Percentiles rank a stretch among this genome's conserved stretches.
These are phyloP conservation scores for Plotosus lineatus DNA, from an alignment of 2,113 vertebrate species.

Conservation along the genomic window DNA sequence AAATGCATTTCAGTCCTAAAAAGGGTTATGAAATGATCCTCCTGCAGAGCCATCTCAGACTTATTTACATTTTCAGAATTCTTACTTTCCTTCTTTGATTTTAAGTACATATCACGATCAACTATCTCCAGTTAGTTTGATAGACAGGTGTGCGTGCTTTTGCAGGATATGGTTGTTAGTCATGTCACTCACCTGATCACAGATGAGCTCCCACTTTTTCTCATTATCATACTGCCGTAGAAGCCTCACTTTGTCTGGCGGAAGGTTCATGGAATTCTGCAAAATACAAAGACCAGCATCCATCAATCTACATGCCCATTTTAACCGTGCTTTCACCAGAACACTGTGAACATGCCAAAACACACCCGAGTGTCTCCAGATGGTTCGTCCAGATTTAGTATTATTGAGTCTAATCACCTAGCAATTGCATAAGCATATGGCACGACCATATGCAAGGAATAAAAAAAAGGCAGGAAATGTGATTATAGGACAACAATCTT, in stretches of 20 bases:
- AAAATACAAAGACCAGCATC: slow-evolving; percentile 4
- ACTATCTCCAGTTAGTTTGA: not conserved
- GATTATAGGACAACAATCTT: not conserved
- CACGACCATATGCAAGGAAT: not conserved
- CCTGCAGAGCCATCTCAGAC: not conserved
- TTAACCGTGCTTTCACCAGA: slow-evolving; percentile 3
- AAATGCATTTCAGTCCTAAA: not conserved
- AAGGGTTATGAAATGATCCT: not conserved
- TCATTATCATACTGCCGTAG: slow-evolving; percentile 94
- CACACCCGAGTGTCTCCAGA: not conserved
- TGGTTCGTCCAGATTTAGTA: slow-evolving; percentile 4
- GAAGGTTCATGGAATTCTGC: slow-evolving; percentile 96
- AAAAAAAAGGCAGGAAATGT: not conserved
- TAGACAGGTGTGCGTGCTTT: not conserved
- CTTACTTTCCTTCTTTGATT: not conserved
- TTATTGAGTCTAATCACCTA: not conserved
- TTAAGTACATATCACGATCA: not conserved
- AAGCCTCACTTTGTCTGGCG: slow-evolving; percentile 91
- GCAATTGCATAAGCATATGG: not conserved
- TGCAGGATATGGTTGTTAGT: not conserved
- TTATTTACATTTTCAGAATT: not conserved
- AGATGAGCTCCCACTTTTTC: slow-evolving; percentile 87
- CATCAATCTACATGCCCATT: not conserved
- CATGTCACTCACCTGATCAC: slow-evolving; percentile 82
- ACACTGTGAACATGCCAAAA: slow-evolving; percentile 1